phyloP scores from a whole-genome alignment of 2,888 invertebrate species.

The Poecilus cupreus region DNA sequence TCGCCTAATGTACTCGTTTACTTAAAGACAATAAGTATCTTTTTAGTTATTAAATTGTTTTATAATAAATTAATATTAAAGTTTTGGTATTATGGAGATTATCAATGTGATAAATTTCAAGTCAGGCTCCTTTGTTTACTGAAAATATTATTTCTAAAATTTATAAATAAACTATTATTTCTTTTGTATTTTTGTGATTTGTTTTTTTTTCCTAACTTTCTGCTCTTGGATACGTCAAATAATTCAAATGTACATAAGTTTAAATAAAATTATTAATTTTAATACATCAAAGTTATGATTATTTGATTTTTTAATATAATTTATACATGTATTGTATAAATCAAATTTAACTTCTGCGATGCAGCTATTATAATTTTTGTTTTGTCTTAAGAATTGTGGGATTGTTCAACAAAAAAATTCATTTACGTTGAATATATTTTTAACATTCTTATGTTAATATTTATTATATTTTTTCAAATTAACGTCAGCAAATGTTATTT shows the following conservation, averaged over 20 bases:
- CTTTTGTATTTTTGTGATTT: neutral
- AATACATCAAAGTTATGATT: no score
- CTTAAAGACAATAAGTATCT: constrained; percentile 51
- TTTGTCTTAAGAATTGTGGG: no score
- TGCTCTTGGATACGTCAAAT: neutral
- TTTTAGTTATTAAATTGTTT: constrained; percentile 23
- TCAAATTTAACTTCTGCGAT: no score
- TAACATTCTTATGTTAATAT: no score
- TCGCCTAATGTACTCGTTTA: constrained; percentile 34
- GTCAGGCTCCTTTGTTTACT: constrained; percentile 49
- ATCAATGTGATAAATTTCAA: constrained; percentile 45
- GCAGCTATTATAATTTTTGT: no score
- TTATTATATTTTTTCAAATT: no score
- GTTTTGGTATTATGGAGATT: constrained; percentile 23
- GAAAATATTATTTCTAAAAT: constrained; percentile 49
- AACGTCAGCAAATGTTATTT: no score
- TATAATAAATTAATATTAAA: neutral
- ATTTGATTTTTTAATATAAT: no score
- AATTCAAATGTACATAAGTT: neutral
- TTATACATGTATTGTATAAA: no score
- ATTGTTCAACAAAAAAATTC: no score
- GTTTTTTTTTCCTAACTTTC: neutral
- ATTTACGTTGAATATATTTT: no score
- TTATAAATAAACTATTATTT: constrained; percentile 41
- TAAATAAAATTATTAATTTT: no score